Percentiles rank a stretch among this genome's conserved stretches.
Evolutionary conservation across 2,113 vertebrate genomes (phyloP).

Genomic region (Oncorhynchus mykiss): DNA sequence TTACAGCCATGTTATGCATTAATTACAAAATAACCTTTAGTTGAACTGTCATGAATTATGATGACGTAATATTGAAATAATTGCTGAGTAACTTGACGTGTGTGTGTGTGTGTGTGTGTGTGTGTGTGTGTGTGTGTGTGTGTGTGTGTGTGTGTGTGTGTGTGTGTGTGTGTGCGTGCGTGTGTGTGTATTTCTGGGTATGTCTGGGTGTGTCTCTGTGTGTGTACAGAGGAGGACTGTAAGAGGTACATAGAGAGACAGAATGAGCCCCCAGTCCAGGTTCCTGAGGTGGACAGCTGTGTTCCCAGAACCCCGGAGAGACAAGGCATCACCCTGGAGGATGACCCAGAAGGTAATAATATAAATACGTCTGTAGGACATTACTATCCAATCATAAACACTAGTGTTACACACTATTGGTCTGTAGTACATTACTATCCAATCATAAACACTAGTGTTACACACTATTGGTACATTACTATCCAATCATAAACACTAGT

Average conservation of each 20-base stretch:
- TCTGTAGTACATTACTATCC: neutral
- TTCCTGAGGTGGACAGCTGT: slow-evolving; percentile 87
- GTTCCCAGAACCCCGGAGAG: slow-evolving; percentile 64
- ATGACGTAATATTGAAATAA: neutral
- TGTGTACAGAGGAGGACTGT: slow-evolving; percentile 80
- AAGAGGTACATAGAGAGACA: slow-evolving; percentile 76
- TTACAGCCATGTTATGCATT: neutral
- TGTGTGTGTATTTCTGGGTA: neutral
- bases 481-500: too few species aligned
- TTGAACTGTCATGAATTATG: neutral
- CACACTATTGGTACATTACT: too few species aligned
- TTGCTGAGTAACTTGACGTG: neutral
- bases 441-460: too few species aligned
- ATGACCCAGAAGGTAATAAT: slow-evolving; percentile 78
- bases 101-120: neutral
- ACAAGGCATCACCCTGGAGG: slow-evolving; percentile 80
- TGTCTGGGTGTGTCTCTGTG: neutral
- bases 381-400: neutral
- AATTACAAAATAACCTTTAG: neutral
- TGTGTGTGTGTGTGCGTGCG: neutral
- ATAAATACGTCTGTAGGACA: too few species aligned
- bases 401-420: neutral
- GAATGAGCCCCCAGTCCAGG: slow-evolving; percentile 82
- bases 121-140: neutral
- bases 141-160: too few species aligned